Percentiles rank a stretch among this genome's conserved stretches.
Evolutionary conservation across 2,888 invertebrate genomes (phyloP).

Genomic region (Anagyrus pseudococci): DNA sequence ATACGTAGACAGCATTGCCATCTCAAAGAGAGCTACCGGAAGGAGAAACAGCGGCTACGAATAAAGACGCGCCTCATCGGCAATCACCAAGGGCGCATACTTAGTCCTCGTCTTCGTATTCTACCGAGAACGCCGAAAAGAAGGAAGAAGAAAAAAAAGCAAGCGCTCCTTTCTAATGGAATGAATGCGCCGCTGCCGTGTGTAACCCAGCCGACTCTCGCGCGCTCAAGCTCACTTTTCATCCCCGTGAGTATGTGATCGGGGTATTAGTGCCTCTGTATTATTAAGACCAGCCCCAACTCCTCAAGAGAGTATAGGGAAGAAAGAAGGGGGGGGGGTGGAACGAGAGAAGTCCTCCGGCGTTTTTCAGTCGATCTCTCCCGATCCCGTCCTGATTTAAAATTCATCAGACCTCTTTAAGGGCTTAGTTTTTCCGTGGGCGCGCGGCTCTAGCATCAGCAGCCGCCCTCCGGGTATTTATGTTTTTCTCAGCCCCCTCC

Average conservation of each 20-base stretch:
- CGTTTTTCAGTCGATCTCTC: constrained; percentile 46
- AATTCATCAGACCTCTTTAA: constrained; percentile 60
- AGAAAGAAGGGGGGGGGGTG: constrained; percentile 38
- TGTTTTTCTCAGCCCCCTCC: constrained; percentile 44
- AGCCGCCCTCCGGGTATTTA: constrained; percentile 51
- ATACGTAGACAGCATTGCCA: constrained; percentile 8
- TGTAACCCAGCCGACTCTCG: constrained; percentile 51
- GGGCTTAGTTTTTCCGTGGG: constrained; percentile 60
- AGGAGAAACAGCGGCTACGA: neutral
- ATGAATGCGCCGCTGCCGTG: constrained; percentile 54
- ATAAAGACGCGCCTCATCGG: neutral
- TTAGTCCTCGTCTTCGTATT: neutral
- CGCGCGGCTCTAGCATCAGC: constrained; percentile 51
- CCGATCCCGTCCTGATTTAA: constrained; percentile 60
- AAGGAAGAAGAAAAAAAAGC: constrained; percentile 3
- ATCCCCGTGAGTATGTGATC: constrained; percentile 61
- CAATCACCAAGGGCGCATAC: constrained; percentile 14
- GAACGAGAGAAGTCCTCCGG: constrained; percentile 54
- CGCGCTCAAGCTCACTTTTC: constrained; percentile 59
- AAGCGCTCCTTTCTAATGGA: constrained; percentile 55
- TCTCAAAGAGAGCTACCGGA: neutral
- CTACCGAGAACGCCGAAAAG: neutral
- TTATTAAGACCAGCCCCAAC: constrained; percentile 44
- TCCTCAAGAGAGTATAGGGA: neutral
- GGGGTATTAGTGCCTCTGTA: constrained; percentile 61